phyloP scores from a whole-genome alignment of 2,797 vertebrate genomes.

The Cebuella pygmaea region DNA sequence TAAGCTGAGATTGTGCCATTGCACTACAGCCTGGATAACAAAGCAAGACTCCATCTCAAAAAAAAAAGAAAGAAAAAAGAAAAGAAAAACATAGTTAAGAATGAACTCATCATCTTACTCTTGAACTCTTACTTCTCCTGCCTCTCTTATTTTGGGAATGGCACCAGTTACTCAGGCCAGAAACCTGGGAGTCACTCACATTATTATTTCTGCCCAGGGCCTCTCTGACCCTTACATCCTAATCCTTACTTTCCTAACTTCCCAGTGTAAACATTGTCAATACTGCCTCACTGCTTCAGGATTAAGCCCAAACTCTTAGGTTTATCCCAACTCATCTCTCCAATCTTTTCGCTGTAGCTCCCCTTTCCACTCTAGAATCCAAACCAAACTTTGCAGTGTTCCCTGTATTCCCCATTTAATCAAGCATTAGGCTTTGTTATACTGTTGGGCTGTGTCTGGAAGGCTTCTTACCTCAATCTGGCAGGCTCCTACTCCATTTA shows the following conservation, averaged over 20 bases:
- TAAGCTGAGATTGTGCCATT: too few species aligned
- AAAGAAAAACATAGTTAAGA: not conserved
- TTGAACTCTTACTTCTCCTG: not conserved
- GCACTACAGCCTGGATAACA: too few species aligned
- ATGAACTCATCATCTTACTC: not conserved
- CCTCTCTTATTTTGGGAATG: not conserved
- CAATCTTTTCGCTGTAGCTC: not conserved
- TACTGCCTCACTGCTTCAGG: not conserved
- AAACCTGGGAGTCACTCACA: not conserved
- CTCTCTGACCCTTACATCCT: not conserved
- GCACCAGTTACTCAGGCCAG: not conserved
- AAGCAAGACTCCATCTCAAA: too few species aligned
- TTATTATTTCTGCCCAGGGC: not conserved
- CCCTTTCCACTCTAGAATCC: not conserved
- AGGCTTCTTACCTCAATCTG: not conserved
- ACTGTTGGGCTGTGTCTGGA: not conserved
- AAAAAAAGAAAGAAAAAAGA: too few species aligned
- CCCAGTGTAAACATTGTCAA: not conserved
- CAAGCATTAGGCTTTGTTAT: not conserved
- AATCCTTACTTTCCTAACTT: not conserved
- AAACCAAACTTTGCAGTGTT: not conserved
- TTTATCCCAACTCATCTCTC: not conserved
- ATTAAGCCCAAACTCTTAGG: not conserved
- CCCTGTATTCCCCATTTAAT: fast-evolving
- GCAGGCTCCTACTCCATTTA: not conserved